Evolutionary conservation across 2,113 vertebrate species (phyloP).

Genomic region (Gracilinanus agilis): DNA sequence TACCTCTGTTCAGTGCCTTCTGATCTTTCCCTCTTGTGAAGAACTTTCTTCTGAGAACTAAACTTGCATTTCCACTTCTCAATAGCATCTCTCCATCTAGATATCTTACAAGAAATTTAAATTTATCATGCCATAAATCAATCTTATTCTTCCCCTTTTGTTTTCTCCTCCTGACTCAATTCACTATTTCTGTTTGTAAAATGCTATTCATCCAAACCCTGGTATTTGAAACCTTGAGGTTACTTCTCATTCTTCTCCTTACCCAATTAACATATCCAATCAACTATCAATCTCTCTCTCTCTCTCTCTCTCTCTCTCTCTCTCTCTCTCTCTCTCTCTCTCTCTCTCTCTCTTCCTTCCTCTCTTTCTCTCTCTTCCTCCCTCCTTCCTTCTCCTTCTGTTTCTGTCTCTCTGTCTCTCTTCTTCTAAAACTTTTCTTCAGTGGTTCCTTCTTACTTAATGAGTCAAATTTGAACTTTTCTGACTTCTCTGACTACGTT

Average conservation of each 20-base stretch:
- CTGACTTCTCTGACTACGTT: background rate
- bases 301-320: too few relatives aligned
- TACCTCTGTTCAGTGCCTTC: background rate
- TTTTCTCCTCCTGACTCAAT: background rate
- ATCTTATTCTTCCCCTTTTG: background rate
- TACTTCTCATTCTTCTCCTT: background rate
- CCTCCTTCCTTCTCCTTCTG: too few relatives aligned
- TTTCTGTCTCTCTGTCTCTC: background rate
- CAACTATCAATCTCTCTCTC: background rate
- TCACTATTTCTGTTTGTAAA: background rate
- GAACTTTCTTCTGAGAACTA: background rate
- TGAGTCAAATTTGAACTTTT: background rate
- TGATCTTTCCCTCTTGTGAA: background rate
- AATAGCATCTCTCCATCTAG: background rate
- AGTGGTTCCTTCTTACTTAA: background rate
- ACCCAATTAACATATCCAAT: background rate
- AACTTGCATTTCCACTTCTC: background rate
- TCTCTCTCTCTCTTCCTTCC: background rate
- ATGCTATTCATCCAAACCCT: background rate
- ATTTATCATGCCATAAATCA: background rate
- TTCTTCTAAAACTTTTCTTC: background rate
- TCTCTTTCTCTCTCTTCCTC: background rate
- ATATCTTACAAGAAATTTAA: background rate
- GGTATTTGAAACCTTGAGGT: background rate
- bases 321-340: too few relatives aligned